phyloP scores from a whole-genome alignment of 2,113 vertebrate genomes.

The Grus americana region DNA sequence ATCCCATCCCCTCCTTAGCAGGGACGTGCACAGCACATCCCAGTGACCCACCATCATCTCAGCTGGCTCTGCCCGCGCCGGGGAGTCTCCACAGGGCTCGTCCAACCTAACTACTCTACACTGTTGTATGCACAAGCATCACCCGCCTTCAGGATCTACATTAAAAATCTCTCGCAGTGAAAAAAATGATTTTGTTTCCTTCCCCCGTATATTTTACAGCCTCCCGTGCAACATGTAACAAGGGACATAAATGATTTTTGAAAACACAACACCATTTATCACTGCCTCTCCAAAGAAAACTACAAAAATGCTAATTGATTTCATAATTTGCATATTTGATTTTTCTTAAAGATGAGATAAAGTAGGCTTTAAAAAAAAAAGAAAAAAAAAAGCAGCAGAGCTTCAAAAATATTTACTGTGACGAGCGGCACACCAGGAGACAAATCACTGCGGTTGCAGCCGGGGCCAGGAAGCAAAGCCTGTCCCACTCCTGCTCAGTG shows the following conservation, averaged over 20 bases:
- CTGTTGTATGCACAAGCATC: rapidly evolving
- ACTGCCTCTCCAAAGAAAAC: constrained; percentile 13
- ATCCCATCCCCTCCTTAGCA: neutral
- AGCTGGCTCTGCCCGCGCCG: neutral
- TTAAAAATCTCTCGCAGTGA: neutral
- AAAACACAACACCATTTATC: neutral
- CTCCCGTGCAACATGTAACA: neutral
- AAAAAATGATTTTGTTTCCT: neutral
- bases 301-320: constrained; percentile 51
- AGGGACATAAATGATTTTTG: neutral
- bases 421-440: neutral
- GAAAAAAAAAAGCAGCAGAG: neutral
- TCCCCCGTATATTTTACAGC: neutral
- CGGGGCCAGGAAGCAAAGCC: neutral
- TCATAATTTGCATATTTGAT: constrained; percentile 48
- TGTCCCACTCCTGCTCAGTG: neutral
- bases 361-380: neutral
- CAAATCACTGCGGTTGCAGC: neutral
- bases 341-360: constrained; percentile 37
- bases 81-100: neutral
- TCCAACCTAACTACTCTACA: neutral
- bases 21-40: neutral
- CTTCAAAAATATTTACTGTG: constrained; percentile 12
- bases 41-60: neutral
- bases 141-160: neutral